Evolutionary conservation across 2,113 vertebrate genomes (phyloP), one percentile per base, ranked within the genome.

Genomic region (Elephas maximus): DNA sequence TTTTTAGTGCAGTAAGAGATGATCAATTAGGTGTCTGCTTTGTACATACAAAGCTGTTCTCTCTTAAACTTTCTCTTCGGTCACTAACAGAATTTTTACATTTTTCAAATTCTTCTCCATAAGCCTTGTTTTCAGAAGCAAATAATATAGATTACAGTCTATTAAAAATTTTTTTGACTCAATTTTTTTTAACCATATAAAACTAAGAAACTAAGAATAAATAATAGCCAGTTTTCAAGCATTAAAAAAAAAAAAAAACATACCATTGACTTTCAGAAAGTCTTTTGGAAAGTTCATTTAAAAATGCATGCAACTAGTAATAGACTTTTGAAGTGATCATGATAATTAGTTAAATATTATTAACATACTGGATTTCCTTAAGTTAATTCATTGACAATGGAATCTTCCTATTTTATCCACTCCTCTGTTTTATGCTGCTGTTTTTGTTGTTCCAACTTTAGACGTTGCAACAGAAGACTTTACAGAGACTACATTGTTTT

Each of bases 271-370:
- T 1, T 77, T 8, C n/a, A 71, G 57, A 90, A 33, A 53, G 5
- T n/a, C 10, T 90, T 81, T 57, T 44, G 69, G n/a, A 95, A 93
- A 78, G 41, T 12, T 8, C 91, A 93, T 94, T 92, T 65, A 1
- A 21, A 78, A 82, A 69, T 67, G 5, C 21, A 82, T 60, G 26
- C 0, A 86, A 44, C 23, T 81, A n/a, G 63, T 63, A 65, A 28
- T 62, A 18, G 48, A 0, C 14, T 95, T 90, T 97, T 79, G 30
- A 88, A 71, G 11, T 83, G 76, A 77, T 60, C 53, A 53, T 45
- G 17, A 69, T 82, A 69, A 74, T 77, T 85, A 33, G 8, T 41
- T 77, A 5, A 23, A 8, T 73, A 18, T 33, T 63, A 76, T 44
- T 88, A 85, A 79, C 20, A 87, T 65, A 9, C 17, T 57, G 1